These are phyloP conservation scores for Entomyzon cyanotis DNA, from an alignment of 2,113 vertebrate species.

Conservation along the genomic window DNA sequence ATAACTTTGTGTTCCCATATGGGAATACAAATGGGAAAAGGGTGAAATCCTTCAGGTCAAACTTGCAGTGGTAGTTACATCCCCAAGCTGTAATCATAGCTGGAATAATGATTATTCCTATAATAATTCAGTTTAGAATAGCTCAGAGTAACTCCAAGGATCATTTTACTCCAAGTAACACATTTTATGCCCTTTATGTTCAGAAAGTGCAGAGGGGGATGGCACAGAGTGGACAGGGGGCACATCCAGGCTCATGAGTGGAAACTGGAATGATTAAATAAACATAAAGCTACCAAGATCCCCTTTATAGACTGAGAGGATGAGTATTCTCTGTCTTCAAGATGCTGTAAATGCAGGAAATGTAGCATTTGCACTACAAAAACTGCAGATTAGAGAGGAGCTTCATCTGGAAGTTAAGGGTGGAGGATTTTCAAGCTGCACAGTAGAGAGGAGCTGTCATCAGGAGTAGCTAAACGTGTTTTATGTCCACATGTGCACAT, in stretches of 20 bases:
- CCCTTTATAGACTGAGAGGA: not conserved
- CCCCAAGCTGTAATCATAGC: not conserved
- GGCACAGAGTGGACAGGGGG: not conserved
- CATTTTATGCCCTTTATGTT: not conserved
- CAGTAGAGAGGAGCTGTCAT: not conserved
- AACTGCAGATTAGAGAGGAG: not conserved
- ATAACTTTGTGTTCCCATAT: not conserved
- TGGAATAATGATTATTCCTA: not conserved
- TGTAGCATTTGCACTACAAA: not conserved
- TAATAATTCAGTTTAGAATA: not conserved
- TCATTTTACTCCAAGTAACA: not conserved
- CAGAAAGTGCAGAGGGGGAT: not conserved
- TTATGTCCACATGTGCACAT: not conserved
- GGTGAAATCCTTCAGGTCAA: not conserved
- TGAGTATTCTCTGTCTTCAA: not conserved
- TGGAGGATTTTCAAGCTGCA: not conserved
- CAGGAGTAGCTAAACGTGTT: not conserved
- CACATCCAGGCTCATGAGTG: not conserved
- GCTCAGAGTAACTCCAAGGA: not conserved
- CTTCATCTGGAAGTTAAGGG: not conserved
- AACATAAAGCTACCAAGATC: not conserved
- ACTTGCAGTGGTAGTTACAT: not conserved
- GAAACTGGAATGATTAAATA: not conserved
- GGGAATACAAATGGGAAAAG: not conserved
- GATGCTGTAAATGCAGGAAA: not conserved